Evolutionary conservation across 1,140 invertebrate species (phyloP), one percentile per base, ranked within the genome.

Genomic region (Caerostris darwini): DNA sequence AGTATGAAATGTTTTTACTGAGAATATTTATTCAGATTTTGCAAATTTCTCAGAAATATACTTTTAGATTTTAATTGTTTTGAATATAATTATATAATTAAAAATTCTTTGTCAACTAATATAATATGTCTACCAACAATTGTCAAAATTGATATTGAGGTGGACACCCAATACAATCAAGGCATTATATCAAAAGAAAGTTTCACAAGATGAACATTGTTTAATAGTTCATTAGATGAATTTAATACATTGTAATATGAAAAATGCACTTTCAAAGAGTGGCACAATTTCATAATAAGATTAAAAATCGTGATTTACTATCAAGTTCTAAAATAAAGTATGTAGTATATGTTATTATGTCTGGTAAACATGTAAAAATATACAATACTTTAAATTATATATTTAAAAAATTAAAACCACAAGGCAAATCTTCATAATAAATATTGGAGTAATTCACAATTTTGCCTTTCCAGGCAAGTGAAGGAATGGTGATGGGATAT

Each of bases 401-500:
- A 67, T 50, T 17, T 77, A n/a, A 19, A 34, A 34, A 50, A 87
- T n/a, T 87, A 50, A 58, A 64, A 87, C 8, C 19, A 59, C 57
- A 71, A 34, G 34, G 10, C 12, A 77, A 77, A 3, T 12, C 50
- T 34, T 77, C 10, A 5, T 58, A 85, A 58, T 85, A 85, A 85
- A 57, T 85, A 88, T 17, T 17, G 64, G 14, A 7, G 34, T 5
- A 53, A 85, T 34, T 89, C 85, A 94, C 53, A 94, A 56, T 81
- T 94, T 94, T 89, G 92, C 64, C 56, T 94, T 94, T 61, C 89
- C 67, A 12, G 69, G 85, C 4, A 77, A 34, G 54, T n/a, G 6
- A 69, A 81, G 14, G 19, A 64, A 64, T 61, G 92, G 92, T 19
- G 64, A 88, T 10, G 92, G 92, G 54, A 94, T 96, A 95, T 97